These are phyloP conservation scores for Myotis findleyi DNA, from an alignment of 2,797 vertebrate species.

Conservation along the genomic window DNA sequence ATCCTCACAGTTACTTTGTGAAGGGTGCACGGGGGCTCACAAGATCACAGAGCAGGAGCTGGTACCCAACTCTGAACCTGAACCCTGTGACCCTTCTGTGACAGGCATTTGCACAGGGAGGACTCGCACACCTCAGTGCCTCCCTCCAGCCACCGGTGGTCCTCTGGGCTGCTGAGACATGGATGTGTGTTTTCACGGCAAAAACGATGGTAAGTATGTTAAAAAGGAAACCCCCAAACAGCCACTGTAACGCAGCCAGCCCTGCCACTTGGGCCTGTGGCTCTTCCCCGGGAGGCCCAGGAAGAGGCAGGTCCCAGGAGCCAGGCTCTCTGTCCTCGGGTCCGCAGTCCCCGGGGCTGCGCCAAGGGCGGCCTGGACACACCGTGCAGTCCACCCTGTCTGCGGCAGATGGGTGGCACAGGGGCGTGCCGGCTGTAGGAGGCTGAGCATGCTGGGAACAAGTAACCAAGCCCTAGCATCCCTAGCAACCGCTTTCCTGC, in stretches of 20 bases:
- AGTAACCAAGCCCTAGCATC: conserved; percentile 79
- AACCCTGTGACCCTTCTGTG: neutral
- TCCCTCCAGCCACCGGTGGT: neutral
- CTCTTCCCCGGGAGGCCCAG: conserved; percentile 50
- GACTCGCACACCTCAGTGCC: neutral
- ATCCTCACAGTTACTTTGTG: neutral
- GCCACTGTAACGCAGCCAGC: neutral
- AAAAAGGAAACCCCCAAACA: neutral
- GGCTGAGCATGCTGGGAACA: conserved; percentile 68
- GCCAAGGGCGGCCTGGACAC: neutral
- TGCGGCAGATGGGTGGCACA: conserved; percentile 25
- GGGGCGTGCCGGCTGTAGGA: neutral
- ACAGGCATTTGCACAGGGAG: too few relatives aligned
- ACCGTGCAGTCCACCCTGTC: neutral
- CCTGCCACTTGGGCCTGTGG: neutral
- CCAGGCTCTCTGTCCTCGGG: neutral
- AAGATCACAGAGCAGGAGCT: neutral
- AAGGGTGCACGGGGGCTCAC: neutral
- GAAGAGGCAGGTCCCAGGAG: conserved; percentile 48
- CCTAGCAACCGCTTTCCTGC: conserved; percentile 73
- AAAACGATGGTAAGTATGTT: neutral
- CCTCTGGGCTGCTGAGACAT: neutral
- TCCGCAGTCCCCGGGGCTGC: neutral
- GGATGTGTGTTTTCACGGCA: neutral
- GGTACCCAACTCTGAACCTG: neutral